Evolutionary conservation across 2,888 invertebrate species (phyloP).

Genomic region (Calliscelio sp.): DNA sequence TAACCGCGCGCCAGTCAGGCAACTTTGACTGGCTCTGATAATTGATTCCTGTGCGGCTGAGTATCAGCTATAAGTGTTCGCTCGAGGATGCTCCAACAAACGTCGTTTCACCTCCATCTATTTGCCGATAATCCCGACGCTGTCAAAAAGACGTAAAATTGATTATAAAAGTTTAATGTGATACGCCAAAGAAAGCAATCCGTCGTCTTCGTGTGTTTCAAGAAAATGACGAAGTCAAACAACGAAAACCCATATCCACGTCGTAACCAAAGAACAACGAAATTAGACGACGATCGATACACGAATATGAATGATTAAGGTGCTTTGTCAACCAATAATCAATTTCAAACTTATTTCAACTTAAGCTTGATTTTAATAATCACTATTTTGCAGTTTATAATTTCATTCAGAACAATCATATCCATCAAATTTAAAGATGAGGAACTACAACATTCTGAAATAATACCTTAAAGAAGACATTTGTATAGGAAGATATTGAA

Average conservation of each 20-base stretch:
- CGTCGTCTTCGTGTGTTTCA: constrained; percentile 24
- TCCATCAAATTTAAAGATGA: no score
- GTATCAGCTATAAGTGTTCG: constrained; percentile 11
- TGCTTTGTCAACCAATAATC: neutral
- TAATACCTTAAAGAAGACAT: no score
- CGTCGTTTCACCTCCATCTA: neutral
- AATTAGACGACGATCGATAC: constrained; percentile 42
- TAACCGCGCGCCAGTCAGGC: constrained; percentile 1
- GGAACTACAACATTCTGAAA: no score
- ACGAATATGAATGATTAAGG: neutral
- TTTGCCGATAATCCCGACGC: constrained; percentile 29
- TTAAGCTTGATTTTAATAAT: no score
- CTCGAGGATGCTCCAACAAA: neutral
- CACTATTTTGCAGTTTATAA: no score
- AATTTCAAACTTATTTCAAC: no score
- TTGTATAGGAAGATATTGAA: no score
- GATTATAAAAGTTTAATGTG: constrained; percentile 63
- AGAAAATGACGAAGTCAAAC: constrained; percentile 47
- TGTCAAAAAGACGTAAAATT: constrained; percentile 53
- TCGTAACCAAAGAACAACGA: constrained; percentile 1
- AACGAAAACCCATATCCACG: constrained; percentile 27
- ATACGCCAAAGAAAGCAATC: constrained; percentile 38
- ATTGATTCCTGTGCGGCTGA: constrained; percentile 18
- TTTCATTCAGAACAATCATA: no score
- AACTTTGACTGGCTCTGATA: constrained; percentile 9